A percentile compares a stretch with the other conserved stretches of the same genome.
Evolutionary conservation across 2,113 vertebrate species (phyloP).

Genomic region (Prionailurus viverrinus): DNA sequence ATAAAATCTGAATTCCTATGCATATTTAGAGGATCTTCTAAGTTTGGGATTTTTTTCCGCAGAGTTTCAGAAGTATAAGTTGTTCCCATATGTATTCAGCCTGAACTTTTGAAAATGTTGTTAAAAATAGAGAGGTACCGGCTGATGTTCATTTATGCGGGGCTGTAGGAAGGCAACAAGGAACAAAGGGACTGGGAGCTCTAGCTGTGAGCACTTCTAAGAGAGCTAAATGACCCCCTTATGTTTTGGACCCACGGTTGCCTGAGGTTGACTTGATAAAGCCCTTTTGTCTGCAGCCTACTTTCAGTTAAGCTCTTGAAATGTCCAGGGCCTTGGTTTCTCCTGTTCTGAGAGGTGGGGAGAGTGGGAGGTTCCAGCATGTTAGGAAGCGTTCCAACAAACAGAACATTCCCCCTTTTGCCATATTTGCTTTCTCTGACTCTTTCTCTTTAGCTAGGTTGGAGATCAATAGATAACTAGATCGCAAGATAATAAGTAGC

Average conservation of each 20-base stretch:
- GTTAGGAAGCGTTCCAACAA: not conserved
- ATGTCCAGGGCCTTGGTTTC: not conserved
- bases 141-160: not conserved
- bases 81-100: not conserved
- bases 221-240: fast-evolving
- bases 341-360: not conserved
- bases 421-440: not conserved
- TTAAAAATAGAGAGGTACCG: not conserved
- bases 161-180: not conserved
- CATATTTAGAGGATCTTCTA: not conserved
- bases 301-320: not conserved
- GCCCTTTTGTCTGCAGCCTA: not conserved
- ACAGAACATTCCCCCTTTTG: not conserved
- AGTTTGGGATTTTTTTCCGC: not conserved
- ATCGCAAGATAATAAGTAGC: not conserved
- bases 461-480: not conserved
- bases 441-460: not conserved
- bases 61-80: not conserved
- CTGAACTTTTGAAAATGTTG: not conserved
- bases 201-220: not conserved
- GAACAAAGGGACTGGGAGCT: not conserved
- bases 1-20: not conserved
- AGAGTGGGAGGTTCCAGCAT: not conserved
- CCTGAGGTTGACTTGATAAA: not conserved
- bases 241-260: not conserved